Base-by-base conservation (phyloP, 2,888 invertebrate species). In the Deroplatys truncata region DNA sequence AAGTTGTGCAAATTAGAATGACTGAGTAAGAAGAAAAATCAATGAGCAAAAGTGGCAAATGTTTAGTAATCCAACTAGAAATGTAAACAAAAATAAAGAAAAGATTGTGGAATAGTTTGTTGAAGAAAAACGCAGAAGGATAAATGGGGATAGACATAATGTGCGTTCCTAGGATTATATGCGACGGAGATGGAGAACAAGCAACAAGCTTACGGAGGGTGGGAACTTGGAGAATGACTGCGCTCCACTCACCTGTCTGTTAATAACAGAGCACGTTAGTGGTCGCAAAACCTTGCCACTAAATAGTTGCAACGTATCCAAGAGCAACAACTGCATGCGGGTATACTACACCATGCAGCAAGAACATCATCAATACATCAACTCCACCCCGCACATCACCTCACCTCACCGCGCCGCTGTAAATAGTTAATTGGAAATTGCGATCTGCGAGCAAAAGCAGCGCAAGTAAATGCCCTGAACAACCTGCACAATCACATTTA, bases 361-460 rank as follows among this genome's bases (percentile, higher is more conserved):
- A 86, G 28, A 86, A 43, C 56, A 56, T 56, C 86, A 72, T 72
- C 31, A 35, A 31, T 35, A 28, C 43, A 86, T 86, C 35, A 86
- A 28, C 56, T 15, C 7, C 13, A 9, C 56, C 25, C 56, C 56
- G 25, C 56, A 15, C 56, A 15, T 15, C 56, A 56, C 56, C 15
- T 56, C 56, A 56, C 56, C 56, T 56, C 56, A 56, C 56, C 56
- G 15, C 56, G 28, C 15, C 16, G 49, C 86, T 86, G 56, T 86
- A 86, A 86, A 86, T 86, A 86, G 86, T 28, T 56, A 86, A 86
- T 28, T 86, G 56, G 86, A 56, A 86, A 43, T 49, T 56, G 86
- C 29, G 56, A 28, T 28, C 86, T 72, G 20, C 56, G 20, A 72
- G 56, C 56, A 72, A 72, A 72, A 86, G 86, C 56, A n/a, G 10